Conservation (phyloP, 1,140 invertebrate species). For the Phymastichus coffea region DNA sequence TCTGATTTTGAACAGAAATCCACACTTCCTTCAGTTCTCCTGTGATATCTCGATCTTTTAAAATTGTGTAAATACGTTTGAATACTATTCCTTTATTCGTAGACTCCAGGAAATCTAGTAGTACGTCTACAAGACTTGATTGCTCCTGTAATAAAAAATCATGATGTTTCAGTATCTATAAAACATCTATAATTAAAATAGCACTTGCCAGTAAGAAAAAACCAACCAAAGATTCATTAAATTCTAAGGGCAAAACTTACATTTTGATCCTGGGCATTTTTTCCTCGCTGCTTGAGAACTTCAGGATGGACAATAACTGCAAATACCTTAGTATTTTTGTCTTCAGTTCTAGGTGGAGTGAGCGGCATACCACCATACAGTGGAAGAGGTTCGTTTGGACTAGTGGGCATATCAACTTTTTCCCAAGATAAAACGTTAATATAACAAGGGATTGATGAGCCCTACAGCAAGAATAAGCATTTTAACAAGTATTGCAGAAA, state of each 20-base stretch:
- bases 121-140: conserved; percentile 63
- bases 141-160: conserved; percentile 60
- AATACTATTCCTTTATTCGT: conserved; percentile 66
- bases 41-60: conserved; percentile 69
- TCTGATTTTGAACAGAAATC: conserved; percentile 67
- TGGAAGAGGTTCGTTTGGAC: conserved; percentile 64
- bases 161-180: too few relatives aligned
- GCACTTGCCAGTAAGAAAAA: background rate
- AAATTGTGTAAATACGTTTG: conserved; percentile 60
- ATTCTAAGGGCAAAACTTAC: conserved; percentile 43
- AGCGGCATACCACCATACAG: conserved; percentile 72
- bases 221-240: background rate
- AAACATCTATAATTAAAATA: too few relatives aligned
- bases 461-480: conserved; percentile 34
- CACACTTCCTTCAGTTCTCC: conserved; percentile 73
- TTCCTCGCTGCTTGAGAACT: conserved; percentile 65
- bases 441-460: conserved; percentile 53
- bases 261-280: conserved; percentile 64
- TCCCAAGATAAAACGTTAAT: conserved; percentile 74
- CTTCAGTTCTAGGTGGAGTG: conserved; percentile 61
- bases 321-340: conserved; percentile 64
- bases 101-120: conserved; percentile 70
- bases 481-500: too few relatives aligned
- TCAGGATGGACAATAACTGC: conserved; percentile 73
- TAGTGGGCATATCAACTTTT: conserved; percentile 65